A percentile compares a stretch with the other conserved stretches of the same genome.
phyloP scores from a whole-genome alignment of 1,140 invertebrate genomes.

The Lasioglossum baleicum region DNA sequence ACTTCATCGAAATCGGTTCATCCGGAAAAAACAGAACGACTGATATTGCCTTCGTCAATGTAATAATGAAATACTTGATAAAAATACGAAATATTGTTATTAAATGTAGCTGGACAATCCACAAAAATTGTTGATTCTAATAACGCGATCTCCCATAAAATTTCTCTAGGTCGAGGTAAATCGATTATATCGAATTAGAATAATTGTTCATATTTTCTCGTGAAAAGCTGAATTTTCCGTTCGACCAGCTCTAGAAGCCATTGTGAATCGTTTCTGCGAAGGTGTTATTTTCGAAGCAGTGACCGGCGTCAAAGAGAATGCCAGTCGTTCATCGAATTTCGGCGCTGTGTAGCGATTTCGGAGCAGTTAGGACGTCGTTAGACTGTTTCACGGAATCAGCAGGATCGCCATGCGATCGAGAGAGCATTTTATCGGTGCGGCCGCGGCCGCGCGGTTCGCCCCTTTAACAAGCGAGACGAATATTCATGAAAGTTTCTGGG shows the following conservation, averaged over 20 bases:
- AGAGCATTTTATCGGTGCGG: slow-evolving; percentile 31
- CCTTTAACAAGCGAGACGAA: slow-evolving; percentile 67
- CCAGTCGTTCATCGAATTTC: not conserved
- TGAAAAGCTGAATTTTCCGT: not conserved
- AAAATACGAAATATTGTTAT: too few relatives aligned
- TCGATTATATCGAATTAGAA: too few relatives aligned
- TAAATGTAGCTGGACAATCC: too few relatives aligned
- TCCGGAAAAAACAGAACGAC: too few relatives aligned
- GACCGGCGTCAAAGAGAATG: not conserved
- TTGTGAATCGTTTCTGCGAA: not conserved
- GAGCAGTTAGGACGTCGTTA: not conserved
- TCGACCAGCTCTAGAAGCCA: not conserved
- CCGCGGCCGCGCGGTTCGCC: slow-evolving; percentile 35
- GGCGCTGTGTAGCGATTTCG: not conserved
- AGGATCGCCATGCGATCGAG: slow-evolving; percentile 23
- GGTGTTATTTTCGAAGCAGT: not conserved
- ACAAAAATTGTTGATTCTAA: too few relatives aligned
- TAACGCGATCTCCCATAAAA: too few relatives aligned
- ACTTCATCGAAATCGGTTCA: too few relatives aligned
- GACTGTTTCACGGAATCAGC: slow-evolving; percentile 41
- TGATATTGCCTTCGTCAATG: too few relatives aligned
- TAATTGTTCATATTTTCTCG: not conserved
- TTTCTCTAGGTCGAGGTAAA: too few relatives aligned
- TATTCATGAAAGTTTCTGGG: slow-evolving; percentile 65
- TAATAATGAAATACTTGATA: too few relatives aligned